Evolutionary conservation across 2,888 invertebrate species (phyloP).

Genomic region (Muschampia plurimacula): DNA sequence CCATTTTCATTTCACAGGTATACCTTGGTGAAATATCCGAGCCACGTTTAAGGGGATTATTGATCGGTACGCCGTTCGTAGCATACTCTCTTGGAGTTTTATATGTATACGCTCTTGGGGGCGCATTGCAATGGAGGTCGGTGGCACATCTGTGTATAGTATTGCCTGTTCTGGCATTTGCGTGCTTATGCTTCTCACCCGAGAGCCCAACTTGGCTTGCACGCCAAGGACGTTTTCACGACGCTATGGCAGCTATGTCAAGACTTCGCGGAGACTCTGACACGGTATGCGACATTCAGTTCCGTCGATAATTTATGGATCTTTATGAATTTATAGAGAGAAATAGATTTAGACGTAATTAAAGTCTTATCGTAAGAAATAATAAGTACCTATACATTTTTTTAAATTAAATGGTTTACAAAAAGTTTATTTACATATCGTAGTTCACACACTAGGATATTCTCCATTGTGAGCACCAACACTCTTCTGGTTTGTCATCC

Average conservation of each 20-base stretch:
- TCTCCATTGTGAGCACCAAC: too few relatives aligned
- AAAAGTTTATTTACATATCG: too few relatives aligned
- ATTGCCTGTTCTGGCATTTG: slow-evolving; percentile 86
- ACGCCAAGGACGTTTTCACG: slow-evolving; percentile 84
- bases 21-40: slow-evolving; percentile 91
- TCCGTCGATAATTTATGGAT: background rate
- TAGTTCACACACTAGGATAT: too few relatives aligned
- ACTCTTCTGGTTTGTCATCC: too few relatives aligned
- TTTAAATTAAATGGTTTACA: too few relatives aligned
- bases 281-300: slow-evolving; percentile 70
- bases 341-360: too few relatives aligned
- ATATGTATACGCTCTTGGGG: slow-evolving; percentile 90
- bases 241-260: slow-evolving; percentile 84
- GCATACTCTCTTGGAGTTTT: slow-evolving; percentile 91
- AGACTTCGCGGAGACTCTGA: slow-evolving; percentile 87
- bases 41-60: slow-evolving; percentile 88
- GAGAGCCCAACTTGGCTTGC: slow-evolving; percentile 92
- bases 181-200: slow-evolving; percentile 88
- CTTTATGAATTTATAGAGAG: background rate
- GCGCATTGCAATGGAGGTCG: slow-evolving; percentile 88
- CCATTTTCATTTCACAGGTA: slow-evolving; percentile 79
- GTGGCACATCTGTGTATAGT: slow-evolving; percentile 88
- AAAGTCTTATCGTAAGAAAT: too few relatives aligned
- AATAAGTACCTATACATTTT: too few relatives aligned
- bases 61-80: slow-evolving; percentile 90